Percentiles rank a stretch among this genome's conserved stretches.
Conservation (phyloP, 2,888 invertebrate species). For the Andricus quercusramuli region DNA sequence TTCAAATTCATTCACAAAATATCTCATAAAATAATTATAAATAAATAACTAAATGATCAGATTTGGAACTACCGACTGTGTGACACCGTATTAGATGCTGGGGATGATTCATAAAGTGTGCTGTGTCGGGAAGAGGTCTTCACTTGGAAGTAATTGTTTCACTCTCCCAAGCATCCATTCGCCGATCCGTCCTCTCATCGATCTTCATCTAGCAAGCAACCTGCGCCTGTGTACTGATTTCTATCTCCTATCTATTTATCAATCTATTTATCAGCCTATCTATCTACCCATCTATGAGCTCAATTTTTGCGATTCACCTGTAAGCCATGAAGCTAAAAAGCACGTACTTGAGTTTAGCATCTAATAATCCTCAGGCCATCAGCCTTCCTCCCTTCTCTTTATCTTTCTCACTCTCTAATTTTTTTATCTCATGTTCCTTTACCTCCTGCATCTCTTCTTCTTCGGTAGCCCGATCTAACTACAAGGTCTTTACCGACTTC, state of each 20-base stretch:
- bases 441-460: conserved; percentile 40
- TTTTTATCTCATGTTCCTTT: conserved; percentile 32
- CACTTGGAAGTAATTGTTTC: conserved; percentile 15
- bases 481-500: conserved; percentile 25
- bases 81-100: neutral
- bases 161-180: conserved; percentile 4
- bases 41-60: neutral
- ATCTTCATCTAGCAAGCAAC: conserved; percentile 22
- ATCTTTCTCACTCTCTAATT: conserved; percentile 34
- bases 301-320: conserved; percentile 23
- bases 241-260: conserved; percentile 35
- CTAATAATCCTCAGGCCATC: conserved; percentile 29
- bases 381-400: conserved; percentile 36
- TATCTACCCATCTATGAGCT: conserved; percentile 21
- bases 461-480: conserved; percentile 18
- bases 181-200: conserved; percentile 21
- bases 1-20: neutral
- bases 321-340: conserved; percentile 5
- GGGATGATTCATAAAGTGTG: neutral
- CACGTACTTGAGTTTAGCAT: conserved; percentile 28
- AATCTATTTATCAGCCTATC: conserved; percentile 36
- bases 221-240: conserved; percentile 29
- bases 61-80: neutral
- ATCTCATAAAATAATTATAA: neutral
- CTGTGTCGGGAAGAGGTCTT: neutral